Base-by-base conservation (phyloP, 2,888 invertebrate species). In the Patella pellucida region DNA sequence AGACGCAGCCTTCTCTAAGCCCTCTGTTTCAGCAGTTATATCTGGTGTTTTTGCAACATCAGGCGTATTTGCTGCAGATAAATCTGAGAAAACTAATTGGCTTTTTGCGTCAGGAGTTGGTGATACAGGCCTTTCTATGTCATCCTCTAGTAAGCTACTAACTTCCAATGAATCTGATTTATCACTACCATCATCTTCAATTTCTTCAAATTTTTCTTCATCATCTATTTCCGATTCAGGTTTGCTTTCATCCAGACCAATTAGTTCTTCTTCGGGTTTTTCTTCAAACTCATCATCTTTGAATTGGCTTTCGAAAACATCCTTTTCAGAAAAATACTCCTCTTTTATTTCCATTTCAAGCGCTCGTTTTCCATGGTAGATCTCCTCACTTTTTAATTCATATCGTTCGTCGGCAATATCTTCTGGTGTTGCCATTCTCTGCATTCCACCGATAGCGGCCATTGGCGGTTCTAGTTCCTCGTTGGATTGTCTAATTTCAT, bases 41-140 rank as follows among this genome's bases (percentile, higher is more conserved):
- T 70, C 71, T n/a, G 56, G 51, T 51, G 76, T 71, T 67, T 41
- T 70, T 1, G 72, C 75, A 31, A 74, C 27, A 19, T 72, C 74
- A n/a, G 72, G 27, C 15, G 62, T 51, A 74, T 62, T 19, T 19
- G 62, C 19, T 19, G 62, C 62, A 14, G 62, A 62, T 62, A 73
- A 69, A 19, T 75, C 76, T 72, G 80, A 79, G 76, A 86, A 85
- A 73, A 85, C 85, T 16, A 83, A 83, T 78, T 87, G 85, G 68
- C 85, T 83, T 69, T 78, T 79, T 78, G 86, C 87, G 78, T 89
- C 87, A 74, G 89, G 89, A 19, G 89, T 86, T 52, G 93, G 93
- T 14, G 93, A 92, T 69, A 89, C 85, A 41, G 93, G 93, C 81
- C 93, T 88, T 82, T 93, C 93, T 75, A 93, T 91, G n/a, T 93